These are phyloP conservation scores for Notolabrus celidotus DNA, from an alignment of 2,797 vertebrate genomes.

Conservation along the genomic window DNA sequence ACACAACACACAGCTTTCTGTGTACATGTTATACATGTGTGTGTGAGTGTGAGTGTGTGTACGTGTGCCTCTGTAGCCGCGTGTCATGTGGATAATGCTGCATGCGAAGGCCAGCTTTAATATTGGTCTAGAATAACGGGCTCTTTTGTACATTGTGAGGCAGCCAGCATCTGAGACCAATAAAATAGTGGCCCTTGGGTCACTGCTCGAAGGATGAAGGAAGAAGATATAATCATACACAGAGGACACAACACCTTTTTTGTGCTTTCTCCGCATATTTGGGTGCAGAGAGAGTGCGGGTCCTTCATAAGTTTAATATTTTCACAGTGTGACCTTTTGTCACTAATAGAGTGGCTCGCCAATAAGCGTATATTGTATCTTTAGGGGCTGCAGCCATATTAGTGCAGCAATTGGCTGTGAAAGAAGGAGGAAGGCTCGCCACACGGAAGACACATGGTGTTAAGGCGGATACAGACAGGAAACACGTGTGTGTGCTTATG, in stretches of 20 bases:
- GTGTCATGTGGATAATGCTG: conserved; percentile 74
- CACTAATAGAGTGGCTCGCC: conserved; percentile 89
- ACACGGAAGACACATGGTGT: conserved; percentile 75
- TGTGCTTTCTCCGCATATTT: conserved; percentile 89
- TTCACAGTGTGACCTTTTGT: conserved; percentile 90
- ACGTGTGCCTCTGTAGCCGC: conserved; percentile 19
- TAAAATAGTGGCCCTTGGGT: conserved; percentile 88
- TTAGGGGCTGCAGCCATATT: conserved; percentile 85
- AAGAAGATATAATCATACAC: conserved; percentile 90
- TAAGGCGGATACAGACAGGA: conserved; percentile 74
- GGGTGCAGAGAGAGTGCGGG: conserved; percentile 75
- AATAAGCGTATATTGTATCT: conserved; percentile 91
- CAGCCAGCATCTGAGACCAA: conserved; percentile 89
- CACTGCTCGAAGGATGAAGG: conserved; percentile 86
- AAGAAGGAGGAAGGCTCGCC: conserved; percentile 66
- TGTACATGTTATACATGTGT: conserved; percentile 43
- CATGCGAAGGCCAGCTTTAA: conserved; percentile 84
- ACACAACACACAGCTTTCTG: conserved; percentile 52
- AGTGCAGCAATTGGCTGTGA: conserved; percentile 72
- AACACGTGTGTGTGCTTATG: conserved; percentile 68
- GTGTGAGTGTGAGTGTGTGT: conserved; percentile 48
- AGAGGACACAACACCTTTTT: conserved; percentile 89
- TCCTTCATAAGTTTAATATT: conserved; percentile 90
- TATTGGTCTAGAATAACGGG: conserved; percentile 86
- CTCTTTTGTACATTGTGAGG: conserved; percentile 90